These are phyloP conservation scores for Gouania willdenowi DNA, from an alignment of 2,797 vertebrate species.

Conservation along the genomic window DNA sequence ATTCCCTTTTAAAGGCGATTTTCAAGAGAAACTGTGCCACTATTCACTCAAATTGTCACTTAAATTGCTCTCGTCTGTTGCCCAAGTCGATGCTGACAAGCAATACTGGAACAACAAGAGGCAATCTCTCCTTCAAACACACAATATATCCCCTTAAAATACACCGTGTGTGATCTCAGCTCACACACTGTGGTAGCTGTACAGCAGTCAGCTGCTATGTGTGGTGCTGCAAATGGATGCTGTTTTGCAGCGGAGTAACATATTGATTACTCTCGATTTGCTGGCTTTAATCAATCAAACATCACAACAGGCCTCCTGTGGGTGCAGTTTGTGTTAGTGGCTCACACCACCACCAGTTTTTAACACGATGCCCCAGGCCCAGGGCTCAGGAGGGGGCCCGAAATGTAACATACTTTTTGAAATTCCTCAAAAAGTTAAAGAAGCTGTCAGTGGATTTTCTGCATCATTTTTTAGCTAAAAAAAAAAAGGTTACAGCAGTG, in stretches of 20 bases:
- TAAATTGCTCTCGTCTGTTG: conserved; percentile 20
- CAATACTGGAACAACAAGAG: conserved; percentile 13
- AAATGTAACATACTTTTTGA: too few relatives aligned
- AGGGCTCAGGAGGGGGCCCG: too few relatives aligned
- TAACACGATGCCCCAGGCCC: too few relatives aligned
- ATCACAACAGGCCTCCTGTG: not conserved
- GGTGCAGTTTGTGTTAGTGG: not conserved
- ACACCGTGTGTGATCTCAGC: conserved; percentile 7
- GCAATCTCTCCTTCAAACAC: conserved; percentile 27
- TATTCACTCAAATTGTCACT: conserved; percentile 31
- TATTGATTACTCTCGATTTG: conserved; percentile 1
- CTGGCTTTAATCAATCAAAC: conserved; percentile 13
- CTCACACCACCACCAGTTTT: too few relatives aligned
- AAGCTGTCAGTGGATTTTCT: too few relatives aligned
- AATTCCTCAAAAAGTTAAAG: too few relatives aligned
- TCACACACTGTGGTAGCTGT: conserved; percentile 1
- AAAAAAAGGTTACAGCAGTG: too few relatives aligned
- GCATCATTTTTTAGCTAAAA: too few relatives aligned
- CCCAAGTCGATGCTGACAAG: conserved; percentile 26
- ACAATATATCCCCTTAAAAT: conserved; percentile 18
- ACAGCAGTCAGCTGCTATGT: not conserved
- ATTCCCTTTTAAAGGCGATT: conserved; percentile 37
- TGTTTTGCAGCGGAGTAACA: not conserved
- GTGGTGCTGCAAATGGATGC: not conserved
- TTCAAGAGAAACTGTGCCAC: conserved; percentile 9